Conservation (phyloP, 2,113 vertebrate species). For the Hucho hucho region DNA sequence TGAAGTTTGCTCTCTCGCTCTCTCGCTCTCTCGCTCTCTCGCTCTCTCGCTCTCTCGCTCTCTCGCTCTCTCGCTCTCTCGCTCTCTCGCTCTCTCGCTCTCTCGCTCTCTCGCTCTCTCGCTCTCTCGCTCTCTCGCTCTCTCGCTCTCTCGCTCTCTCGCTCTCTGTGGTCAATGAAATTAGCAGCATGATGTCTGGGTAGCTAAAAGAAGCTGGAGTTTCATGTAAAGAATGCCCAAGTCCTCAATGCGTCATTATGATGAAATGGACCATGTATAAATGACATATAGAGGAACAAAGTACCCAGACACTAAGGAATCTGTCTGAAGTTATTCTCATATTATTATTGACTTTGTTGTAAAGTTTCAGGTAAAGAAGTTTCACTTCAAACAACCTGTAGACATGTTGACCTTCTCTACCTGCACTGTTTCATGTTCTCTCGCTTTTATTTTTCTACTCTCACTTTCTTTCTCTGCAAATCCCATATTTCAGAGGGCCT, state of each 20-base stretch:
- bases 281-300: slow-evolving; percentile 7
- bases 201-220: not conserved
- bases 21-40: slow-evolving; percentile 2
- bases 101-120: not conserved
- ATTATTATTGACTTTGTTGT: not conserved
- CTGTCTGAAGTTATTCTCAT: slow-evolving; percentile 6
- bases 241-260: not conserved
- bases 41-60: slow-evolving; percentile 8
- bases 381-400: not conserved
- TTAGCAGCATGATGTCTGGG: slow-evolving; percentile 4
- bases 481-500: slow-evolving; percentile 9
- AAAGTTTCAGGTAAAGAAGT: slow-evolving; percentile 15
- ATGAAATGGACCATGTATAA: not conserved
- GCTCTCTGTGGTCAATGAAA: slow-evolving; percentile 30
- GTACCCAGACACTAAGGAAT: not conserved
- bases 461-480: slow-evolving; percentile 4
- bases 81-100: too few relatives aligned
- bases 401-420: slow-evolving; percentile 44
- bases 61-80: slow-evolving; percentile 2
- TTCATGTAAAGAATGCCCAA: not conserved
- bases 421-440: slow-evolving; percentile 22
- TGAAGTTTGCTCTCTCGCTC: not conserved
- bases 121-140: not conserved
- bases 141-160: slow-evolving; percentile 2
- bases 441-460: slow-evolving; percentile 5